phyloP scores from a whole-genome alignment of 2,113 vertebrate species.

The Rhizomys pruinosus region DNA sequence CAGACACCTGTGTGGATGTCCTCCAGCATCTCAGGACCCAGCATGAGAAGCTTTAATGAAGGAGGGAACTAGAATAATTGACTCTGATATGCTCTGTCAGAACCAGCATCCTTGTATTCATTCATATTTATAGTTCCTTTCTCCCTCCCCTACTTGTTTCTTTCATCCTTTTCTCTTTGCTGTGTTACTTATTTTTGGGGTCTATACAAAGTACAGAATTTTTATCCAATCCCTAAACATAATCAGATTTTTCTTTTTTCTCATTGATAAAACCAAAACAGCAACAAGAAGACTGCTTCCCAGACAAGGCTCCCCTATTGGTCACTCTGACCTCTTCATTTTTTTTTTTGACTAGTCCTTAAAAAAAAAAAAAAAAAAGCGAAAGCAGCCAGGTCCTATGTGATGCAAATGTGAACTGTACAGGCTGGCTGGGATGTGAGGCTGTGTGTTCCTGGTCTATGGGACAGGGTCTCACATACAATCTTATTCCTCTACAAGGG shows the following conservation, averaged over 20 bases:
- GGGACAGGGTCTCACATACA: not conserved
- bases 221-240: conserved; percentile 14
- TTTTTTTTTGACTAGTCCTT: not conserved
- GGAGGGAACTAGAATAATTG: not conserved
- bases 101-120: not conserved
- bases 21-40: not conserved
- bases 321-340: not conserved
- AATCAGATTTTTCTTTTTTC: not conserved
- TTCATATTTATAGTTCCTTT: not conserved
- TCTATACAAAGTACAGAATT: conserved; percentile 30
- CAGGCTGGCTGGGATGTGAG: not conserved
- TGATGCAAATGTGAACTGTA: not conserved
- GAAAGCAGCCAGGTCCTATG: not conserved
- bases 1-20: not conserved
- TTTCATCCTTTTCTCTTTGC: not conserved
- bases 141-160: not conserved
- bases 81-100: not conserved
- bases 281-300: not conserved
- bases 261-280: not conserved
- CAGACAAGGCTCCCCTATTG: not conserved
- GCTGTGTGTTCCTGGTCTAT: accelerated
- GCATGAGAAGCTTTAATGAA: not conserved
- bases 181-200: not conserved
- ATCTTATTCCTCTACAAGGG: not conserved
- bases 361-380: not conserved